Evolutionary conservation across 2,113 vertebrate species (phyloP), one percentile per base, ranked within the genome.

Genomic region (Oceanites oceanicus): DNA sequence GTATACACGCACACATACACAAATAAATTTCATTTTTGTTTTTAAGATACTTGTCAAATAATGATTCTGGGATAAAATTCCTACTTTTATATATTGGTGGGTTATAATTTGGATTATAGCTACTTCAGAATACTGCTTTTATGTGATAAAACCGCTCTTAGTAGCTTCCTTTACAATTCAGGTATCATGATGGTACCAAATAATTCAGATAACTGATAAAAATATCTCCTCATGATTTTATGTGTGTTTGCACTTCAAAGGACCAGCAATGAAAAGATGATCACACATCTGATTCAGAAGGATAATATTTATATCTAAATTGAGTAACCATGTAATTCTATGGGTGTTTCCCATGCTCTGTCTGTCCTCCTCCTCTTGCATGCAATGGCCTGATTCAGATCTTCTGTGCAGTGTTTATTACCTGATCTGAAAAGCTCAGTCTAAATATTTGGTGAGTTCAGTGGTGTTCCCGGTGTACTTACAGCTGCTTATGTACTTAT

Each of bases 231-330:
- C 16, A 13, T n/a, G 59, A 90, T 92, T 92, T 95, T 80, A 66
- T 89, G 47, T 80, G 71, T 73, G 34, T 74, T 94, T 94, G 65
- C 53, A 62, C 76, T 92, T 93, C 59, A 89, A 56, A 91, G 73
- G 52, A 91, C 40, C 40, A 68, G 83, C 52, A 83, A 32, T n/a
- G 66, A 88, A 88, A 82, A 91, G 76, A 86, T 67, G 81, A 94
- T 87, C 72, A 59, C 66, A 56, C 52, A 78, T 80, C 88, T 92
- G 92, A 96, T 94, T 96, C 76, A 92, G 86, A 89, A 96, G 61
- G 62, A 42, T 92, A 94, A 90, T 95, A 92, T 94, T 95, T 95
- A 78, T 92, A 86, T 81, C 68, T 92, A 81, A 78, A 91, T 44
- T 75, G 76, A 68, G 76, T 86, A 94, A 88, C 56, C 66, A 75